Evolutionary conservation across 2,888 invertebrate genomes (phyloP).

Genomic region (Aphodius sticticus): DNA sequence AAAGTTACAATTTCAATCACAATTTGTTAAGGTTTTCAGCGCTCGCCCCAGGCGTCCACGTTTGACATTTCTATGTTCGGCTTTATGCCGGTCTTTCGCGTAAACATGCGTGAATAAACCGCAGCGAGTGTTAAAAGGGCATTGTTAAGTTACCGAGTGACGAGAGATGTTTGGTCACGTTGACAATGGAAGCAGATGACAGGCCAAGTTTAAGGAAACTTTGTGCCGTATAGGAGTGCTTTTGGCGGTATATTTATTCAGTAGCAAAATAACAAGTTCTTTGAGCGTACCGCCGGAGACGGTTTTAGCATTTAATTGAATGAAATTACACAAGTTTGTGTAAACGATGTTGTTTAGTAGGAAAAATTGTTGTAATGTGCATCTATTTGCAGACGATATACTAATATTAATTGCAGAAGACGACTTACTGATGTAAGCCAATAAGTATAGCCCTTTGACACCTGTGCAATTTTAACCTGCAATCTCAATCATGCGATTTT

Average conservation of each 20-base stretch:
- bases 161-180: background rate
- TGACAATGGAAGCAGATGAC: background rate
- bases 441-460: too few relatives aligned
- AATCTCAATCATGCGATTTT: too few relatives aligned
- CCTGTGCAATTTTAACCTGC: too few relatives aligned
- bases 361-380: too few relatives aligned
- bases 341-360: too few relatives aligned
- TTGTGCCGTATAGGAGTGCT: too few relatives aligned
- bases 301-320: background rate
- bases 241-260: background rate
- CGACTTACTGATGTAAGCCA: too few relatives aligned
- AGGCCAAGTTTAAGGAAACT: background rate
- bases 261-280: background rate
- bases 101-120: background rate
- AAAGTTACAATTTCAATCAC: constrained; percentile 45
- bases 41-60: constrained; percentile 34
- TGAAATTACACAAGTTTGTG: background rate
- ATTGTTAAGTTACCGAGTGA: background rate
- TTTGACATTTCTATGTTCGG: constrained; percentile 37
- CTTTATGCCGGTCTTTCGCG: background rate
- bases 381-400: too few relatives aligned
- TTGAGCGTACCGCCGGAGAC: too few relatives aligned
- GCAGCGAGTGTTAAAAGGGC: background rate
- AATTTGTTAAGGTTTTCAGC: constrained; percentile 44
- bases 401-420: too few relatives aligned